phyloP scores from a whole-genome alignment of 2,113 vertebrate species.

The Coturnix japonica region DNA sequence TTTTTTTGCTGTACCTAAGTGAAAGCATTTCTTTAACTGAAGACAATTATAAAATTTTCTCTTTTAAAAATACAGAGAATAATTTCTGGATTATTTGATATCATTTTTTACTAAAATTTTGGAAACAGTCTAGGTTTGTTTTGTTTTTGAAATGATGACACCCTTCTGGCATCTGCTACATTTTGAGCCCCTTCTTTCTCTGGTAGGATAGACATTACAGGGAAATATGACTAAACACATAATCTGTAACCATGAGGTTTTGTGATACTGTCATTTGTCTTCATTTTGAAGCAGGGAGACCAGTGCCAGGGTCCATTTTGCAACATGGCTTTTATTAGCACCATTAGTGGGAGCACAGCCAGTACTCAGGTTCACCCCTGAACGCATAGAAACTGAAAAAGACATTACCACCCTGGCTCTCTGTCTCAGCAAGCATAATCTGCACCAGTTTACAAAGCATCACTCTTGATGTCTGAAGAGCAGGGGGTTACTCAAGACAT shows the following conservation, averaged over 20 bases:
- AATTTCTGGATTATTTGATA: background rate
- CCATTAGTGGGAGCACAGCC: accelerated
- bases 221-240: background rate
- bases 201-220: background rate
- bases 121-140: background rate
- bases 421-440: background rate
- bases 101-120: background rate
- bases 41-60: background rate
- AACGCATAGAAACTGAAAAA: background rate
- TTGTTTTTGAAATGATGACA: background rate
- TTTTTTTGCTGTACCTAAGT: background rate
- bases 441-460: background rate
- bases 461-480: background rate
- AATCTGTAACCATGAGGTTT: background rate
- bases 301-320: background rate
- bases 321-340: background rate
- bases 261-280: background rate
- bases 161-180: background rate
- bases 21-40: background rate
- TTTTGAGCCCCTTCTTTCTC: background rate
- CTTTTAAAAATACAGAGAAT: background rate
- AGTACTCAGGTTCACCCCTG: background rate
- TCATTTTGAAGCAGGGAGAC: background rate
- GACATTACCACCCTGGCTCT: background rate
- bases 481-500: background rate